Base-by-base conservation (phyloP, 2,888 invertebrate genomes). In the Tenthredo mesomela region DNA sequence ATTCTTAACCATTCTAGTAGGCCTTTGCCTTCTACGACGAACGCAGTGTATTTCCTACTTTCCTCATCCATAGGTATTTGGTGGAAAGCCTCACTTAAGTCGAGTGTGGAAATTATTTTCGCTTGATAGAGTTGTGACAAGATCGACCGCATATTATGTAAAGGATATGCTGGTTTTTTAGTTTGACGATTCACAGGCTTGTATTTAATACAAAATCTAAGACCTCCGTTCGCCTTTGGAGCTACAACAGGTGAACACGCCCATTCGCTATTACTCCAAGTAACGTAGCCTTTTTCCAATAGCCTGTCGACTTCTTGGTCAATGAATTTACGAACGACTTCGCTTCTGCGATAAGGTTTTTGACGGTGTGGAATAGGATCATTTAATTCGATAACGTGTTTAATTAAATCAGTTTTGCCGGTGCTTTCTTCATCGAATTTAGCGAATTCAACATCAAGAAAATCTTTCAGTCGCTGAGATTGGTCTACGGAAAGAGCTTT, bases 1-100 rank as follows among this genome's bases (percentile, higher is more conserved):
- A 82, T 82, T 33, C 82, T 47, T 9, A 15, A 5, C 65, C 67
- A 82, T 29, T 82, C 43, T 21, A 67, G 18, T 0, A 67, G n/a
- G 6, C 61, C 82, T 67, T 40, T 67, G 10, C 82, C 65, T 65
- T 65, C 67, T 12, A 82, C 80, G 5, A 40, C 82, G 18, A 82
- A 82, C 7, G 82, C 67, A 3, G 82, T 65, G 7, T 33, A 29
- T 33, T 40, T 82, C 3, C 43, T 43, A 29, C 80, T 80, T 12
- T 21, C 67, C 1, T 43, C 25, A 29, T 65, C 25, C 67, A 82
- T 82, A 7, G 65, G 82, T 25, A 82, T 67, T 54, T 82, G 67
- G 18, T 87, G 86, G 25, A 87, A 88, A 0, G 88, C 87, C n/a
- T 87, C 85, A 9, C 85, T 88, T 15, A 88, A 50, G 43, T 89